phyloP scores from a whole-genome alignment of 2,113 vertebrate species.

The Bubo bubo region DNA sequence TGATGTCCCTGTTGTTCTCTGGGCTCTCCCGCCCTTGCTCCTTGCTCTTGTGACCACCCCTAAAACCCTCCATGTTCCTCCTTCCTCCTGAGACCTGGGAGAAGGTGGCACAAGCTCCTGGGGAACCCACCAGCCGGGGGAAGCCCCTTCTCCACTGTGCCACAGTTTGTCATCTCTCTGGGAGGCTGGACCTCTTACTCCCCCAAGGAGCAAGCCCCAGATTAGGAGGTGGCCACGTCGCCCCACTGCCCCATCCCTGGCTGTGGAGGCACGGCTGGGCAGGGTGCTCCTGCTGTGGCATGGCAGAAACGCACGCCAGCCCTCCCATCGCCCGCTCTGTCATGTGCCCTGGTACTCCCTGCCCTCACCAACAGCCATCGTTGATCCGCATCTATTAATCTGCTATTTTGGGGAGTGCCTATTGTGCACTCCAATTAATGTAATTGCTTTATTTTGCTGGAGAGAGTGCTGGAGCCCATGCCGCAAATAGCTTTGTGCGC shows the following conservation, averaged over 20 bases:
- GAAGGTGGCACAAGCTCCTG: background rate
- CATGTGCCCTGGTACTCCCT: background rate
- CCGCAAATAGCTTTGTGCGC: background rate
- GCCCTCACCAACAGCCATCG: background rate
- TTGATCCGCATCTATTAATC: background rate
- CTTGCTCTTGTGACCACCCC: fast-evolving
- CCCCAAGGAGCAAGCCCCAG: fast-evolving
- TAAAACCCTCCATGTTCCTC: background rate
- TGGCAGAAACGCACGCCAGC: fast-evolving
- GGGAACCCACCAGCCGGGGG: background rate
- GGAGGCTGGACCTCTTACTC: background rate
- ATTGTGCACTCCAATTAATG: background rate
- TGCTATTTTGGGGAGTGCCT: background rate
- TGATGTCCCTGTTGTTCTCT: background rate
- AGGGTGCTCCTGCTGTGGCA: fast-evolving
- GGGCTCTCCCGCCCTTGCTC: background rate
- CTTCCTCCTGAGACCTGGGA: background rate
- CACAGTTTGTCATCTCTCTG: fast-evolving
- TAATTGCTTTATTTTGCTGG: constrained; percentile 27
- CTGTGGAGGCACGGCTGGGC: background rate
- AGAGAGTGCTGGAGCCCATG: background rate
- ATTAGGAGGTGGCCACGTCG: background rate
- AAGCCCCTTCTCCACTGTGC: background rate
- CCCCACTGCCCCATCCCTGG: fast-evolving
- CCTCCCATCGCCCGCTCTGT: fast-evolving